Evolutionary conservation across 2,113 vertebrate species (phyloP), one percentile per base, ranked within the genome.

Genomic region (Struthidea cinerea): DNA sequence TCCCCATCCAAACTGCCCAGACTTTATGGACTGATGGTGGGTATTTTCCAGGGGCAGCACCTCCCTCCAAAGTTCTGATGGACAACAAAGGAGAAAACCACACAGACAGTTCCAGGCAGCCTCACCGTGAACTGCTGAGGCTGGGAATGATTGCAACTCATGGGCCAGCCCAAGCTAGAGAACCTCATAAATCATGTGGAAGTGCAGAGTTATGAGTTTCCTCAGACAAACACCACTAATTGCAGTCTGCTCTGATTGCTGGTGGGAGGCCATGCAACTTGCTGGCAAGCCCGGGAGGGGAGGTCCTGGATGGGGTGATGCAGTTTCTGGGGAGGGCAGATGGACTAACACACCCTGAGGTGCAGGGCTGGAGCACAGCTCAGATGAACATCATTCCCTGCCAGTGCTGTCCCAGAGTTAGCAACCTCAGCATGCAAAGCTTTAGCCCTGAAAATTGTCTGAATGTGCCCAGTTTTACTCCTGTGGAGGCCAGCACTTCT

Each of bases 131-230:
- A 87, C 69, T 1, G 2, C 56, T 1, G 17, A 47, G 28, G 59
- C 78, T 88, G 56, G 86, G 79, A 96, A 90, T 5, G 22, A 65
- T 80, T 20, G 14, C 1, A 6, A 49, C 64, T 57, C 37, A 26
- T 0, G 2, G 47, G 86, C 74, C 87, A 80, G 78, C 33, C 86
- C 6, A 1, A 56, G 73, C 91, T 90, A 70, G 60, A 77, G 64
- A 84, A 74, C 52, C 50, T 87, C 92, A 95, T 97, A 95, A 97
- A 96, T 97, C 90, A 96, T 68, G 63, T 69, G 75, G 64, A 94
- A 96, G 71, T 94, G 93, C 46, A 82, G 95, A 97, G 71, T 94
- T 94, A 84, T 13, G 84, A 73, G 82, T 95, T 96, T 94, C 89
- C 93, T 95, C 89, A 94, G 79, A 95, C 71, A 94, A 94, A 94